Evolutionary conservation across 1,140 invertebrate genomes (phyloP).

Genomic region (Orius laevigatus): DNA sequence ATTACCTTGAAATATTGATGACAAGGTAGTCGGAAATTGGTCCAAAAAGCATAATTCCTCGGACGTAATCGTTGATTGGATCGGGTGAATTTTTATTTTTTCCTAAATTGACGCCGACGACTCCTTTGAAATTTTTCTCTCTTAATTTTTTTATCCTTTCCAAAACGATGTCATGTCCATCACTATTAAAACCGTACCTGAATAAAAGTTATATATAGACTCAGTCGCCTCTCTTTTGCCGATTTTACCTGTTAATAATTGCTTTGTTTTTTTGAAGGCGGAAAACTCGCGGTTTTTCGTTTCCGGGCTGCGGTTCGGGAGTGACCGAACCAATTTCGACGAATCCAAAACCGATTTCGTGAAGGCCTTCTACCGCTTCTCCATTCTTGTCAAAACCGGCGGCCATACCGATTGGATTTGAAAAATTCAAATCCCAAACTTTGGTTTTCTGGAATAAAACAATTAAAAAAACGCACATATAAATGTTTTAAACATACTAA

Average conservation of each 20-base stretch:
- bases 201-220: constrained; percentile 13
- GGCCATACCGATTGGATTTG: constrained; percentile 86
- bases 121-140: constrained; percentile 32
- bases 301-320: constrained; percentile 79
- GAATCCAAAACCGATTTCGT: constrained; percentile 82
- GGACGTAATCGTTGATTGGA: constrained; percentile 62
- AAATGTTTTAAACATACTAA: constrained; percentile 34
- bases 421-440: constrained; percentile 53
- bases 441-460: constrained; percentile 38
- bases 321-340: constrained; percentile 95
- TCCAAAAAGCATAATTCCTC: constrained; percentile 59
- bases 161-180: constrained; percentile 64
- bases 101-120: constrained; percentile 85
- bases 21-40: constrained; percentile 74
- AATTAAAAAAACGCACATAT: constrained; percentile 9
- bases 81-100: constrained; percentile 78
- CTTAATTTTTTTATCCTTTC: constrained; percentile 40
- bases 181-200: constrained; percentile 88
- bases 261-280: constrained; percentile 67
- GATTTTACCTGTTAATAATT: constrained; percentile 74
- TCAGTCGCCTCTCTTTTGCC: not conserved
- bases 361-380: constrained; percentile 69
- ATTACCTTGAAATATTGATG: constrained; percentile 67
- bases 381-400: constrained; percentile 98
- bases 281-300: constrained; percentile 84